Percentiles rank a stretch among this genome's conserved stretches.
Evolutionary conservation across 2,113 vertebrate genomes (phyloP).

Genomic region (Fukomys damarensis): DNA sequence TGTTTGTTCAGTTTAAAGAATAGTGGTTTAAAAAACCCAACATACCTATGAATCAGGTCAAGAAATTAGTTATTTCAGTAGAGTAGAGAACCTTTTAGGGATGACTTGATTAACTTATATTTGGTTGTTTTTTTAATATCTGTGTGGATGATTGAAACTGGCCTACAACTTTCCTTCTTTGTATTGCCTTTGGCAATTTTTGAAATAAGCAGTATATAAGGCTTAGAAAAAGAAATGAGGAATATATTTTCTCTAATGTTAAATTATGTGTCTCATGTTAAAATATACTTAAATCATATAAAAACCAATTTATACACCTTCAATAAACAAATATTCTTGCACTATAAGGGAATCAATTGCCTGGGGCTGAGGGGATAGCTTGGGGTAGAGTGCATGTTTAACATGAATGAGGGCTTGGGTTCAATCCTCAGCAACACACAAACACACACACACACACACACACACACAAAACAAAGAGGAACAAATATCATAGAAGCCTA

Average conservation of each 20-base stretch:
- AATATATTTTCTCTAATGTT: constrained; percentile 1
- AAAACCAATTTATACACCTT: neutral
- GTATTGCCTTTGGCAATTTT: neutral
- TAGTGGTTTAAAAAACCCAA: neutral
- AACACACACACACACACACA: neutral
- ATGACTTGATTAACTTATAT: neutral
- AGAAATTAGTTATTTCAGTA: neutral
- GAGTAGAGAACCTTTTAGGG: neutral
- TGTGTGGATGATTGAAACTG: neutral
- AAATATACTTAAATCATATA: neutral
- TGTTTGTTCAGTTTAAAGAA: neutral
- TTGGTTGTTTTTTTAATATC: neutral
- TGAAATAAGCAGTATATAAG: neutral
- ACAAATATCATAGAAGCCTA: neutral
- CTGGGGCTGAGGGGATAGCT: neutral
- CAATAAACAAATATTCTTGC: constrained; percentile 8
- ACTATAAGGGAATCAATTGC: neutral
- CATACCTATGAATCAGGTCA: neutral
- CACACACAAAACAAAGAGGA: neutral
- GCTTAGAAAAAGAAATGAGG: neutral
- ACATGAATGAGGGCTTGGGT: neutral
- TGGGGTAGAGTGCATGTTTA: neutral
- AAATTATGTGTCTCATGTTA: neutral
- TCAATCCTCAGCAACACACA: neutral
- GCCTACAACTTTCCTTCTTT: neutral